phyloP scores from a whole-genome alignment of 2,113 vertebrate species.

The Isurus oxyrinchus region DNA sequence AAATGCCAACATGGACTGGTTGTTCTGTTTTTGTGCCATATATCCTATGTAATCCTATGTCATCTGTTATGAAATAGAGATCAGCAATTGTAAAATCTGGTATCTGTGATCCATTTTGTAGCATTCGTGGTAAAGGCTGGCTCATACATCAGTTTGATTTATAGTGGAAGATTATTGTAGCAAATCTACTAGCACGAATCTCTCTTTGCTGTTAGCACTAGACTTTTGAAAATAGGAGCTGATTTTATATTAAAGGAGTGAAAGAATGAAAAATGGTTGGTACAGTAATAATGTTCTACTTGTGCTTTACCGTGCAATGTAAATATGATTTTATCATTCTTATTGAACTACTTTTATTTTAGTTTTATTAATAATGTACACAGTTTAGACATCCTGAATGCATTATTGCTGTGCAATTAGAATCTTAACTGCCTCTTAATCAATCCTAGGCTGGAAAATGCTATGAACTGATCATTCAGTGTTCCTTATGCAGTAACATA shows the following conservation, averaged over 20 bases:
- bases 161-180: neutral
- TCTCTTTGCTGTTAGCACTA: neutral
- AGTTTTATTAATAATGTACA: neutral
- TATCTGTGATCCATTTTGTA: neutral
- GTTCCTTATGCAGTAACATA: neutral
- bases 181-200: neutral
- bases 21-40: neutral
- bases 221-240: neutral
- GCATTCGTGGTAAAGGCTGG: neutral
- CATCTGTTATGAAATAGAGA: neutral
- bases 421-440: neutral
- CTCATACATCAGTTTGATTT: neutral
- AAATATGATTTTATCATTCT: neutral
- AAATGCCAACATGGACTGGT: neutral
- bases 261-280: neutral
- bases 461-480: neutral
- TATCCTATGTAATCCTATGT: neutral
- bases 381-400: neutral
- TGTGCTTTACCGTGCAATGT: neutral
- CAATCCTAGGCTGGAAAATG: neutral
- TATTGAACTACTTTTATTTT: neutral
- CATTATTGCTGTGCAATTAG: neutral
- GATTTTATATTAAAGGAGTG: slow-evolving; percentile 10
- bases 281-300: neutral
- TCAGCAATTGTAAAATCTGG: neutral